phyloP scores from a whole-genome alignment of 2,797 vertebrate genomes.

The Tiaroga cobitis region DNA sequence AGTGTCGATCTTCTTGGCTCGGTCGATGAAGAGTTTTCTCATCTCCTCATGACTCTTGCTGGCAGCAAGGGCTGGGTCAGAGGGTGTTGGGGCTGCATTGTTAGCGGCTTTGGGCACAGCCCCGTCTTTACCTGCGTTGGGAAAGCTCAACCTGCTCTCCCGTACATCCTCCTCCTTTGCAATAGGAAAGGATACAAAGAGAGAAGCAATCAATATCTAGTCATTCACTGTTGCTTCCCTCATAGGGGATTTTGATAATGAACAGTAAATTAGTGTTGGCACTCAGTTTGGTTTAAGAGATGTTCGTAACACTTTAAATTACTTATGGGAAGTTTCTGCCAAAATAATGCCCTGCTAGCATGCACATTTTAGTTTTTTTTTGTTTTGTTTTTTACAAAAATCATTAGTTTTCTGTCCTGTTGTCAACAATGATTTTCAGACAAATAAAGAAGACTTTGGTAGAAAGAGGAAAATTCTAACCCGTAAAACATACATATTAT shows the following conservation, averaged over 20 bases:
- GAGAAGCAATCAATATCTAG: not conserved
- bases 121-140: slow-evolving; percentile 82
- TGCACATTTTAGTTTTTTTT: not conserved
- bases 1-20: slow-evolving; percentile 98
- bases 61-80: slow-evolving; percentile 57
- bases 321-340: not conserved
- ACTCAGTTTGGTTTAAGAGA: not conserved
- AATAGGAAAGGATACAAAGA: slow-evolving; percentile 32
- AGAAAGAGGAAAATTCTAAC: slow-evolving; percentile 6
- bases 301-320: not conserved
- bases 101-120: slow-evolving; percentile 79
- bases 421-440: not conserved
- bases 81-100: slow-evolving; percentile 70
- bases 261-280: not conserved
- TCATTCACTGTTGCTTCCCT: not conserved
- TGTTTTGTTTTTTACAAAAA: no score
- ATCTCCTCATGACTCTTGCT: slow-evolving; percentile 89
- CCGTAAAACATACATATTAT: not conserved
- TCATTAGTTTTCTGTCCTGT: not conserved
- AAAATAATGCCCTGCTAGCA: not conserved
- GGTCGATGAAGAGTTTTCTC: slow-evolving; percentile 94
- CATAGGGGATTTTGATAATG: not conserved
- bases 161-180: slow-evolving; percentile 86
- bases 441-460: not conserved
- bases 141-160: slow-evolving; percentile 85